phyloP scores from a whole-genome alignment of 2,113 vertebrate species.

The Galeopterus variegatus region DNA sequence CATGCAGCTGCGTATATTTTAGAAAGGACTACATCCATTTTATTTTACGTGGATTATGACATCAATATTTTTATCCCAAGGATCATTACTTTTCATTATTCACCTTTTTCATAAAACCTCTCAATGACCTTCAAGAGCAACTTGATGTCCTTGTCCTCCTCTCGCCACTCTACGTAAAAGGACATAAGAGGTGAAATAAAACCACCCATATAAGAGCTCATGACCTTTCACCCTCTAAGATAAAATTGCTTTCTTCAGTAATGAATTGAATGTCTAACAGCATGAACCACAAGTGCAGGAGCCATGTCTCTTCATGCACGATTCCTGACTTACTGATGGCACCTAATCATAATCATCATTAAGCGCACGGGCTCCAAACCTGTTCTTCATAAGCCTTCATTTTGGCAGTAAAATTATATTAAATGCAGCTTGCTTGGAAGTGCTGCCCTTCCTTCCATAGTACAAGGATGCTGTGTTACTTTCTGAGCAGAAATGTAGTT shows the following conservation, averaged over 20 bases:
- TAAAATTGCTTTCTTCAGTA: not conserved
- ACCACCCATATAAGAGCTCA: not conserved
- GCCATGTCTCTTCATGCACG: not conserved
- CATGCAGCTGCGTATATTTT: not conserved
- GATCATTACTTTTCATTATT: not conserved
- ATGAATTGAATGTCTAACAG: not conserved
- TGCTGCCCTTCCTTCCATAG: not conserved
- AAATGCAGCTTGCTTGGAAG: not conserved
- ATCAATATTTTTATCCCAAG: not conserved
- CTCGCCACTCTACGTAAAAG: not conserved
- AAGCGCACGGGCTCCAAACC: too few species aligned
- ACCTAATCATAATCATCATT: not conserved
- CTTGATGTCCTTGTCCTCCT: not conserved
- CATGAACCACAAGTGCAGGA: not conserved
- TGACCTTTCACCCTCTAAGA: not conserved
- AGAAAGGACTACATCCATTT: not conserved
- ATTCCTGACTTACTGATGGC: not conserved
- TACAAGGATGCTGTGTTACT: not conserved
- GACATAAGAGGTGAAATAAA: not conserved
- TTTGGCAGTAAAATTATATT: not conserved
- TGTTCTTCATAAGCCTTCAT: not conserved
- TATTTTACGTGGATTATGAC: not conserved
- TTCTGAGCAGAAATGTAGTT: not conserved
- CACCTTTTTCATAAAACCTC: not conserved
- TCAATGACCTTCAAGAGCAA: not conserved